Conservation (phyloP, 2,797 vertebrate genomes). For the Sus cebifrons region DNA sequence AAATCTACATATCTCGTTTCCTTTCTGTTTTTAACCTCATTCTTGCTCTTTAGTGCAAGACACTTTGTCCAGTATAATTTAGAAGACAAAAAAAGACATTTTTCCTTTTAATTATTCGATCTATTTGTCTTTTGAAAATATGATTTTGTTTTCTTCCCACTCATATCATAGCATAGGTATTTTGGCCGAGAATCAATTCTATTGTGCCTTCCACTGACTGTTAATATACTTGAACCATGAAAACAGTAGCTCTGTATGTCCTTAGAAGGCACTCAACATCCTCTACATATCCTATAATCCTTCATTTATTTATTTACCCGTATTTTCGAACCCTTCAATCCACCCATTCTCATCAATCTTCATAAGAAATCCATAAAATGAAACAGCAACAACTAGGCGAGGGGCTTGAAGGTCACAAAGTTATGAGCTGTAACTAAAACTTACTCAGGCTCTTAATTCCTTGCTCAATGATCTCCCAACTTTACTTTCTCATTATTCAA, state of each 20-base stretch:
- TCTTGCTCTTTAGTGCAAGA: neutral
- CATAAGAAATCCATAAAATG: neutral
- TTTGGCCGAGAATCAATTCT: neutral
- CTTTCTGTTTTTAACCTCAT: neutral
- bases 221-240: neutral
- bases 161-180: slow-evolving; percentile 26
- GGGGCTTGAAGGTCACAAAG: neutral
- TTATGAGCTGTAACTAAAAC: neutral
- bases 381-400: neutral
- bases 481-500: neutral
- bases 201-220: neutral
- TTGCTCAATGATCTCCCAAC: neutral
- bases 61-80: rapidly evolving
- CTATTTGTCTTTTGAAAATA: slow-evolving; percentile 58
- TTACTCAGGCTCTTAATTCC: neutral
- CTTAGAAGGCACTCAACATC: neutral
- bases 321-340: neutral
- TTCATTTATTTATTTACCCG: slow-evolving; percentile 6
- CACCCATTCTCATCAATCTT: neutral
- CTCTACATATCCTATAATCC: too few species aligned
- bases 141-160: neutral
- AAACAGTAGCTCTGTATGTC: neutral
- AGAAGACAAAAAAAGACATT: slow-evolving; percentile 9
- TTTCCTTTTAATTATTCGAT: slow-evolving; percentile 5
- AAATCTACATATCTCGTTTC: neutral